Base-by-base conservation (phyloP, 2,113 vertebrate species). In the Thymallus thymallus region DNA sequence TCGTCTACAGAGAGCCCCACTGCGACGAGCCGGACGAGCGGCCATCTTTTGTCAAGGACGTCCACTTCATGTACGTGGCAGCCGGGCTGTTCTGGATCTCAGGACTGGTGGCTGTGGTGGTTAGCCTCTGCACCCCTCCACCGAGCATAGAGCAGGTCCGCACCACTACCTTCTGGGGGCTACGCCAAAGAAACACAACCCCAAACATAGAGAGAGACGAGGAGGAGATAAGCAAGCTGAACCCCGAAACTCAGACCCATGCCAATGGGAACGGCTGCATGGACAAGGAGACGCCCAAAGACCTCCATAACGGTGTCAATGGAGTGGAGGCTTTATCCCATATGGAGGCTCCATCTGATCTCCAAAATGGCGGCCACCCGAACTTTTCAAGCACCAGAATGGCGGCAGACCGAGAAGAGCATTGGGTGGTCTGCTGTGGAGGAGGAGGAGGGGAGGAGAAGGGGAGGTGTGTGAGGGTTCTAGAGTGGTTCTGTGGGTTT, bases 1-100 rank as follows among this genome's bases (percentile, higher is more conserved):
- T 98, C 77, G 67, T 95, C 71, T 98, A 98, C 89, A 94, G 93
- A 4, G 94, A 93, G 64, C 96, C 96, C 0, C 94, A 86, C 73
- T 99, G 97, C 66, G 78, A 95, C 82, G 91, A 94, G 75, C 94
- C 90, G 0, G 96, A 99, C 63, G 90, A 94, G 45, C 93, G 97
- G 63, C 97, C 97, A 0, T 70, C 65, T 73, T 96, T 99, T 83
- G 95, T 98, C 85, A 96, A 93, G 82, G 89, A 93, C 48, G 73
- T 98, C 74, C 96, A 98, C 61, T 98, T 97, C 80, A 98, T 98
- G 97, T 98, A 98, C 6, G 88, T 97, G 75, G 97, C 97, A 0
- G 94, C 94, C 0, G 88, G 84, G 0, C 87, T 98, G 68, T 98
- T 98, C 81, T 98, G 96, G 96, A 85, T 95, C 79, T 94, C 97